A percentile compares a stretch with the other conserved stretches of the same genome.
These are phyloP conservation scores for Synergus gifuensis DNA, from an alignment of 2,888 invertebrate species.

Conservation along the genomic window DNA sequence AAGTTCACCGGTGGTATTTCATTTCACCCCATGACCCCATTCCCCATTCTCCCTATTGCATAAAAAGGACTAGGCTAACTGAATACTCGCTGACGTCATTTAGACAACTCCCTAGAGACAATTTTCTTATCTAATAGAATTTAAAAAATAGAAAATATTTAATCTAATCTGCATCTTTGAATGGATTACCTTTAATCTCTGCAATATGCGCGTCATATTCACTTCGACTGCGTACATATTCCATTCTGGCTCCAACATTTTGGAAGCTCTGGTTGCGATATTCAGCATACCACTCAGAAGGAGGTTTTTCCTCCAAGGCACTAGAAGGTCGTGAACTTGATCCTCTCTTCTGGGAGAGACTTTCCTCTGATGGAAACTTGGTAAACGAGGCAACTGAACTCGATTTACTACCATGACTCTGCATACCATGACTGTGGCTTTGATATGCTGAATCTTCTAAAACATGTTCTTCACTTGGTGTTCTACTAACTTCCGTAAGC, in stretches of 20 bases:
- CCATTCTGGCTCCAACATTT: slow-evolving; percentile 83
- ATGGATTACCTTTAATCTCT: slow-evolving; percentile 88
- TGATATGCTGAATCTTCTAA: slow-evolving; percentile 82
- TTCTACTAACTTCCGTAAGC: slow-evolving; percentile 75
- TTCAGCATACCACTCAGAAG: slow-evolving; percentile 81
- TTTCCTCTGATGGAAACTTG: slow-evolving; percentile 80
- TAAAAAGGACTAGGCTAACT: slow-evolving; percentile 33
- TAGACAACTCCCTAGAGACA: background rate
- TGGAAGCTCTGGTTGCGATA: slow-evolving; percentile 82
- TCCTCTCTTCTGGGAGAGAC: slow-evolving; percentile 66
- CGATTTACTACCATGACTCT: slow-evolving; percentile 79
- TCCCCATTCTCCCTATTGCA: slow-evolving; percentile 11
- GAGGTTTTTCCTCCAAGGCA: slow-evolving; percentile 73
- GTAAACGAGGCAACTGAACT: slow-evolving; percentile 79
- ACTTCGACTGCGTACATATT: slow-evolving; percentile 87
- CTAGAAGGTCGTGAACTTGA: slow-evolving; percentile 58
- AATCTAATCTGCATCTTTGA: background rate
- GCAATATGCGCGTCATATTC: slow-evolving; percentile 93
- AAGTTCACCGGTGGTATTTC: background rate
- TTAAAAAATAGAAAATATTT: background rate
- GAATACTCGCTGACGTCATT: slow-evolving; percentile 21
- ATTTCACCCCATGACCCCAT: slow-evolving; percentile 14
- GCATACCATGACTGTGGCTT: slow-evolving; percentile 77
- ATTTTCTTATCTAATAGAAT: background rate
- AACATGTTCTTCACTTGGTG: slow-evolving; percentile 80